Conservation (phyloP, 2,888 invertebrate genomes). For the Hylaea fasciaria region DNA sequence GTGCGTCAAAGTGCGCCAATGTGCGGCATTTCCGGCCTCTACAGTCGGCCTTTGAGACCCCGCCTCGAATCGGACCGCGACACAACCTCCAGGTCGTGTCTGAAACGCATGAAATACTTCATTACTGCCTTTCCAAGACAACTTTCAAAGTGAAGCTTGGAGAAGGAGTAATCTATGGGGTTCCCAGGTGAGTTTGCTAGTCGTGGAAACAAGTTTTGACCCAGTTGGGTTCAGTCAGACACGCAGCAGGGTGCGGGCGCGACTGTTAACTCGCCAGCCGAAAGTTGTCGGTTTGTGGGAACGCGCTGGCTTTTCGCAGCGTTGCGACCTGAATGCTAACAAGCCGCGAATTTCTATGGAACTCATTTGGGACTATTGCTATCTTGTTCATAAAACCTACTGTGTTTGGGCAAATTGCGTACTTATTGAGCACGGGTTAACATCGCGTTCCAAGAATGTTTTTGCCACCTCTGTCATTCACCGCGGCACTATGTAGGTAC, state of each 20-base stretch:
- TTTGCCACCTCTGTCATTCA: too few relatives aligned
- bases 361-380: constrained; percentile 18
- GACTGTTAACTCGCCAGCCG: constrained; percentile 43
- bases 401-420: too few relatives aligned
- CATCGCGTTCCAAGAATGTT: too few relatives aligned
- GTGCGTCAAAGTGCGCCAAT: constrained; percentile 47
- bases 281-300: constrained; percentile 28
- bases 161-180: constrained; percentile 8
- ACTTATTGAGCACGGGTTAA: too few relatives aligned
- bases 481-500: too few relatives aligned
- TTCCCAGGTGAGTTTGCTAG: not conserved
- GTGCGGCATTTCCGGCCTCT: constrained; percentile 54
- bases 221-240: constrained; percentile 23
- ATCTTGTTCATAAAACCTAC: not conserved
- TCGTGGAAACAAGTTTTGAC: constrained; percentile 4
- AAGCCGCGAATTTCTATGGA: constrained; percentile 23
- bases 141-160: not conserved
- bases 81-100: not conserved
- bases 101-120: not conserved
- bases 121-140: constrained; percentile 13
- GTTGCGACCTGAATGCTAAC: constrained; percentile 44
- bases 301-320: constrained; percentile 39
- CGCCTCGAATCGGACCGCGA: constrained; percentile 2
- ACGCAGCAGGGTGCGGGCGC: constrained; percentile 47
- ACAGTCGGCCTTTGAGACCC: constrained; percentile 23